phyloP scores from a whole-genome alignment of 2,888 invertebrate species.

The Troilus luridus region DNA sequence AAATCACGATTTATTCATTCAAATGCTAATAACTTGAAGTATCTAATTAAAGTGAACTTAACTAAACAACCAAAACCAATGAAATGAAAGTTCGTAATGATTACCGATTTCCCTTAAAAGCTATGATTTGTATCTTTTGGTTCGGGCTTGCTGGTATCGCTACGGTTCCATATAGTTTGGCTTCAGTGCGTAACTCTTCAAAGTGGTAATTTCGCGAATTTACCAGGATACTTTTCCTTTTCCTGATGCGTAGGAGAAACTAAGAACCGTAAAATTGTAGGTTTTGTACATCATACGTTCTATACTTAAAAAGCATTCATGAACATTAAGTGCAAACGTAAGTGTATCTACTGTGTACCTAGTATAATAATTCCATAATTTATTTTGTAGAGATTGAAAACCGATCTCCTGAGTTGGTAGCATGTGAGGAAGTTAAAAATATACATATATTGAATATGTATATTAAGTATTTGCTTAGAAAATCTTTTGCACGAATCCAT shows the following conservation, averaged over 20 bases:
- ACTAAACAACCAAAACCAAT: too few relatives aligned
- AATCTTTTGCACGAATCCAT: not conserved
- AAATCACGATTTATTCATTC: too few relatives aligned
- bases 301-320: not conserved
- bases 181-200: not conserved
- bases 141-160: not conserved
- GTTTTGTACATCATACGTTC: not conserved
- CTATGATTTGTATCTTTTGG: not conserved
- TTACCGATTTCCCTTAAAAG: not conserved
- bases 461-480: not conserved
- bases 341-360: not conserved
- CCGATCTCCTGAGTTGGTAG: not conserved
- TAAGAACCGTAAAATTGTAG: constrained; percentile 1
- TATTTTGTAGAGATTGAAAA: not conserved
- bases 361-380: not conserved
- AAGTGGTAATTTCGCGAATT: not conserved
- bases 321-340: not conserved
- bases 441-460: too few relatives aligned
- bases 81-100: too few relatives aligned
- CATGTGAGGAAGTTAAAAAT: not conserved
- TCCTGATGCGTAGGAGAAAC: not conserved
- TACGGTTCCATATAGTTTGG: not conserved
- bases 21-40: too few relatives aligned
- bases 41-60: too few relatives aligned
- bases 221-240: not conserved